Conservation (phyloP, 2,888 invertebrate genomes). For the Tipula confusa region DNA sequence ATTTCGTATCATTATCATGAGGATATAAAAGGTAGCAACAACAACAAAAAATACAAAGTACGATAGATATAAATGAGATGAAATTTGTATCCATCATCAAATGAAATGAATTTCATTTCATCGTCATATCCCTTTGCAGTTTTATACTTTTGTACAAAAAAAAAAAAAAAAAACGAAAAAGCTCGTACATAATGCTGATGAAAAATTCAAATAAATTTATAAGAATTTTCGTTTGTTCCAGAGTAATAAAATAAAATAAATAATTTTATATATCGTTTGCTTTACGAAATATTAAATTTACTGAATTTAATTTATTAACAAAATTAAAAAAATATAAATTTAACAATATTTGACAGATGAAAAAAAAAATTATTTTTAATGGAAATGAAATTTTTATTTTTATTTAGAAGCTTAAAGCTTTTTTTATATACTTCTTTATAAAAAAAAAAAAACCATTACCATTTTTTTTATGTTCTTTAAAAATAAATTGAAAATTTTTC, state of each 20-base stretch:
- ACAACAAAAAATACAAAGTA: not conserved
- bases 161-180: too few species aligned
- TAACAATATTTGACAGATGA: not conserved
- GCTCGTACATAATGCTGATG: not conserved
- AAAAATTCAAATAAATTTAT: not conserved
- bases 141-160: not conserved
- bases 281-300: not conserved
- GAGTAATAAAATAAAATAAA: not conserved
- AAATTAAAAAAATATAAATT: not conserved
- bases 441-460: not conserved
- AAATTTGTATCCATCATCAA: constrained; percentile 20
- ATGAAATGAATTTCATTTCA: not conserved
- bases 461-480: not conserved
- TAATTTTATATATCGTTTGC: not conserved
- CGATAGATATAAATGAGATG: not conserved
- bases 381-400: not conserved
- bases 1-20: not conserved
- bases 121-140: not conserved
- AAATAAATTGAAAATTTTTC: not conserved
- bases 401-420: not conserved
- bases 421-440: not conserved
- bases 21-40: not conserved
- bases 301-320: not conserved
- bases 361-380: not conserved
- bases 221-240: not conserved